Percentiles rank a stretch among this genome's conserved stretches.
These are phyloP conservation scores for Lindbergichthys nudifrons DNA, from an alignment of 2,797 vertebrate genomes.

Conservation along the genomic window DNA sequence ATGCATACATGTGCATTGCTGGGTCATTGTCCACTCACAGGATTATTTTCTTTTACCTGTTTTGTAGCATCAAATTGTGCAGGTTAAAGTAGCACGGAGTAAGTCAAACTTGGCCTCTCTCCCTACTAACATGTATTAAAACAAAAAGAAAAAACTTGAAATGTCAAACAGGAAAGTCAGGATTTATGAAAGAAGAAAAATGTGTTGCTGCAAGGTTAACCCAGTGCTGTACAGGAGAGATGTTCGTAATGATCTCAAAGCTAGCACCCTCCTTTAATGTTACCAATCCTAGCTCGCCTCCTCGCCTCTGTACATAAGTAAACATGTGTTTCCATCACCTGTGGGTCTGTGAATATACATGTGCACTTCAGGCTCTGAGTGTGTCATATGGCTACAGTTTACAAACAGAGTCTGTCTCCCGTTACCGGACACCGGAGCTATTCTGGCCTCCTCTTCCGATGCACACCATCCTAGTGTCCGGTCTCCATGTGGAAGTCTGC, in stretches of 20 bases:
- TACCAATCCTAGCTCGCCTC: constrained; percentile 6
- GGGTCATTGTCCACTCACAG: not conserved
- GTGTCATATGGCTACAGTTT: constrained; percentile 78
- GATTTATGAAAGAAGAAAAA: constrained; percentile 81
- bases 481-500: constrained; percentile 82
- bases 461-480: constrained; percentile 76
- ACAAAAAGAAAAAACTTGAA: constrained; percentile 60
- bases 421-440: constrained; percentile 83
- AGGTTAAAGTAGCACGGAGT: constrained; percentile 25
- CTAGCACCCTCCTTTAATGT: constrained; percentile 19
- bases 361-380: constrained; percentile 51
- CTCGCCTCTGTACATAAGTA: constrained; percentile 52
- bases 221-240: constrained; percentile 68
- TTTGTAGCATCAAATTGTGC: constrained; percentile 17
- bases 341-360: constrained; percentile 54
- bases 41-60: not conserved
- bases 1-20: not conserved
- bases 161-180: constrained; percentile 85
- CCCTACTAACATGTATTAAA: constrained; percentile 47
- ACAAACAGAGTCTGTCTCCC: constrained; percentile 81
- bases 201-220: constrained; percentile 80
- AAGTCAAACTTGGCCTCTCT: constrained; percentile 43
- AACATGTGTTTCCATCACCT: constrained; percentile 67
- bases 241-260: constrained; percentile 43
- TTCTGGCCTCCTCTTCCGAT: constrained; percentile 79